phyloP scores from a whole-genome alignment of 2,797 vertebrate species.

The Danio kyathit region DNA sequence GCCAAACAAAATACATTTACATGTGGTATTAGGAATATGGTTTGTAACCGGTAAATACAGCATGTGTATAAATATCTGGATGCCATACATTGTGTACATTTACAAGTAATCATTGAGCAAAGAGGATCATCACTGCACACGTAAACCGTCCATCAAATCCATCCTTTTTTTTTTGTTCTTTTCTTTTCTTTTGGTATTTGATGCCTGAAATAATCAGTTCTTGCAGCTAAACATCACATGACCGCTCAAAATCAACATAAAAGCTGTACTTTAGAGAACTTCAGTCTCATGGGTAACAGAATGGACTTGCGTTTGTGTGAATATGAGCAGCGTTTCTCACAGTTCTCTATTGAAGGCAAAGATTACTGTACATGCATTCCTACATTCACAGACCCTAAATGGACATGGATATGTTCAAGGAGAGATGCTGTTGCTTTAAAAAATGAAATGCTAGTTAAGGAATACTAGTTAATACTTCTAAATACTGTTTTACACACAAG shows the following conservation, averaged over 20 bases:
- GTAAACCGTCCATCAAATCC: slow-evolving; percentile 4
- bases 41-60: slow-evolving; percentile 55
- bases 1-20: slow-evolving; percentile 61
- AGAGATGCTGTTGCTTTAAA: slow-evolving; percentile 47
- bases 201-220: neutral
- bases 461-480: slow-evolving; percentile 67
- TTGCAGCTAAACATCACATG: neutral
- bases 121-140: slow-evolving; percentile 7
- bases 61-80: slow-evolving; percentile 57
- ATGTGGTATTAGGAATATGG: slow-evolving; percentile 56
- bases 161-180: neutral
- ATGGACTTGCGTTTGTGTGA: neutral
- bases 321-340: slow-evolving; percentile 32
- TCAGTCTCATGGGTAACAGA: neutral
- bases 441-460: slow-evolving; percentile 61
- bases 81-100: slow-evolving; percentile 58
- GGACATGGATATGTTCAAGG: slow-evolving; percentile 6
- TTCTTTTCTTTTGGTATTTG: neutral
- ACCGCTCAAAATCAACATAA: neutral
- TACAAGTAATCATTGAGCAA: slow-evolving; percentile 19
- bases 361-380: slow-evolving; percentile 23
- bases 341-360: slow-evolving; percentile 31
- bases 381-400: slow-evolving; percentile 1
- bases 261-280: slow-evolving; percentile 23
- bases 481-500: slow-evolving; percentile 55